These are phyloP conservation scores for Archivesica marissinica DNA, from an alignment of 1,140 invertebrate genomes.

Conservation along the genomic window DNA sequence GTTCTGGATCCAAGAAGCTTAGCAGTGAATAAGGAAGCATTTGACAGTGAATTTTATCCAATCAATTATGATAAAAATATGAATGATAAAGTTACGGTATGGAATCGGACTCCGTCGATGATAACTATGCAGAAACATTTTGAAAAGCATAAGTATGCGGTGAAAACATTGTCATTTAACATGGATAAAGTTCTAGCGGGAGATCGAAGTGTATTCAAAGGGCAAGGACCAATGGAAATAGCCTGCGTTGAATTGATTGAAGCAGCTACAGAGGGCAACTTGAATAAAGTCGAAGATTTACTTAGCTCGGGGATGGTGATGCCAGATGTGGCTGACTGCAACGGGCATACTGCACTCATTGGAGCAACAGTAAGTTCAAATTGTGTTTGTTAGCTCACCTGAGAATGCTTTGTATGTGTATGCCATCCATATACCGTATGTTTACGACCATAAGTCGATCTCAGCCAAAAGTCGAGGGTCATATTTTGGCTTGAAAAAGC, in stretches of 20 bases:
- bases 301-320: constrained; percentile 77
- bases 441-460: no score
- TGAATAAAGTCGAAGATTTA: constrained; percentile 73
- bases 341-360: constrained; percentile 80
- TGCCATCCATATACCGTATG: no score
- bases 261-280: constrained; percentile 75
- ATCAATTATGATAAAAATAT: constrained; percentile 61
- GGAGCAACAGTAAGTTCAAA: constrained; percentile 81
- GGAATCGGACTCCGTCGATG: constrained; percentile 80
- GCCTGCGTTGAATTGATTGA: constrained; percentile 77
- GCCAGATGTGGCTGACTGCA: constrained; percentile 80
- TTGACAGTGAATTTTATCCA: constrained; percentile 78
- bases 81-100: constrained; percentile 67
- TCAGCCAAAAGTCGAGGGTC: no score
- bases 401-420: no score
- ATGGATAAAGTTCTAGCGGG: constrained; percentile 76
- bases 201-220: constrained; percentile 72
- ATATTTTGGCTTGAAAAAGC: no score
- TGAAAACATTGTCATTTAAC: constrained; percentile 70
- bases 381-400: no score
- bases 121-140: constrained; percentile 80
- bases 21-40: constrained; percentile 76
- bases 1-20: constrained; percentile 76
- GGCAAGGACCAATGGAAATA: constrained; percentile 76
- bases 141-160: constrained; percentile 68